phyloP scores from a whole-genome alignment of 2,888 invertebrate genomes.

The Nipponacmea schrenckii region DNA sequence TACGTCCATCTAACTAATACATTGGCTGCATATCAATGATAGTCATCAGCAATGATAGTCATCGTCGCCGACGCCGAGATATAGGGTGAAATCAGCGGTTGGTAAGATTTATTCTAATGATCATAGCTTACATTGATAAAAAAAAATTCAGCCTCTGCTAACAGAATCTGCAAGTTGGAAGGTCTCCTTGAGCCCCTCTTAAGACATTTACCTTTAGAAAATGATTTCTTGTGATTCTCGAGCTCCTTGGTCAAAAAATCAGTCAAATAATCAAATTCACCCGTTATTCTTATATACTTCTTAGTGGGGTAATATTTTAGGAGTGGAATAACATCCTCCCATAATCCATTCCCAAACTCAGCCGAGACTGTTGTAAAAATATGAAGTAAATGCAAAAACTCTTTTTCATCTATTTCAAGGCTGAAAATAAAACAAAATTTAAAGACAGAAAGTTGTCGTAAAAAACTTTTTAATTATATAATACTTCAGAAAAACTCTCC shows the following conservation, averaged over 20 bases:
- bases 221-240: slow-evolving; percentile 20
- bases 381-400: background rate
- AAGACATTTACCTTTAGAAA: slow-evolving; percentile 18
- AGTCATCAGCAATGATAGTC: too few species aligned
- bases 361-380: background rate
- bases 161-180: too few species aligned
- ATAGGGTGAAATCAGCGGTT: too few species aligned
- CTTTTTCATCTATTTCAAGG: background rate
- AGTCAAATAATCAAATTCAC: background rate
- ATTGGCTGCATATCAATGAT: too few species aligned
- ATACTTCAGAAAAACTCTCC: too few species aligned
- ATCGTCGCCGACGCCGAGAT: too few species aligned
- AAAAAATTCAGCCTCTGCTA: too few species aligned
- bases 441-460: background rate
- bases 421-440: background rate
- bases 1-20: too few species aligned
- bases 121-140: too few species aligned
- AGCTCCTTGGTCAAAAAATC: slow-evolving; percentile 5
- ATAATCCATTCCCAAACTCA: slow-evolving; percentile 11
- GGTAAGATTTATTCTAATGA: too few species aligned
- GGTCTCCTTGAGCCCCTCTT: too few species aligned
- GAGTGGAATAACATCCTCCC: slow-evolving; percentile 24
- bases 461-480: background rate
- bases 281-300: background rate
- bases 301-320: slow-evolving; percentile 16